phyloP scores from a whole-genome alignment of 92 coral and sea anemone species.

The Chrysogorgia sp. region DNA sequence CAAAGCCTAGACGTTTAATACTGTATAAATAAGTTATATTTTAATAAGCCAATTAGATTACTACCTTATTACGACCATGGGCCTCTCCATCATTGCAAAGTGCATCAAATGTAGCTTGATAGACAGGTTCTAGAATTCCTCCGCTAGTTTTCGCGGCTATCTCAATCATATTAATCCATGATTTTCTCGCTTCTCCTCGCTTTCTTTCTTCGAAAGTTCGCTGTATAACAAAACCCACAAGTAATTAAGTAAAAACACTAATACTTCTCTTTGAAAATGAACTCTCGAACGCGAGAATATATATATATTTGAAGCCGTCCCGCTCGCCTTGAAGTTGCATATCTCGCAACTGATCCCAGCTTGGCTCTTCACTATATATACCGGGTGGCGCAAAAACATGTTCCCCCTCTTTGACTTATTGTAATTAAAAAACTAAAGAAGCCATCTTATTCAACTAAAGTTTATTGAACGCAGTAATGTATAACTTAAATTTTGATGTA shows the following conservation, averaged over 20 bases:
- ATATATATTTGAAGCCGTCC: too few species aligned
- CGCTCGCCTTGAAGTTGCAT: background rate
- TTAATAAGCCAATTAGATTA: background rate
- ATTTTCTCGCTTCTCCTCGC: constrained; percentile 95
- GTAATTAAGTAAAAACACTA: too few species aligned
- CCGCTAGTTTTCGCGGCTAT: constrained; percentile 95
- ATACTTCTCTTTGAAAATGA: too few species aligned
- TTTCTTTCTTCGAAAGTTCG: constrained; percentile 98
- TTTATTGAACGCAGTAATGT: too few species aligned
- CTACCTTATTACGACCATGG: constrained; percentile 78
- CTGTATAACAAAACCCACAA: constrained; percentile 56
- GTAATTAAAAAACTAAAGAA: too few species aligned
- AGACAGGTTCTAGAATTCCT: constrained; percentile 91
- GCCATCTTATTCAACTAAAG: too few species aligned
- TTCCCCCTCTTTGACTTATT: too few species aligned
- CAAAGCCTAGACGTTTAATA: background rate
- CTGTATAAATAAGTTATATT: background rate
- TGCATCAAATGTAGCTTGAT: constrained; percentile 85
- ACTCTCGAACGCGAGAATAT: too few species aligned
- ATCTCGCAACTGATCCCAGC: too few species aligned
- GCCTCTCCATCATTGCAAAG: constrained; percentile 86
- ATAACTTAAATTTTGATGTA: too few species aligned
- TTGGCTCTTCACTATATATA: background rate
- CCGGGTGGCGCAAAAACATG: too few species aligned
- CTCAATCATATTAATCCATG: constrained; percentile 85